Conservation (phyloP, 2,888 invertebrate species). For the Punctoribates punctum region DNA sequence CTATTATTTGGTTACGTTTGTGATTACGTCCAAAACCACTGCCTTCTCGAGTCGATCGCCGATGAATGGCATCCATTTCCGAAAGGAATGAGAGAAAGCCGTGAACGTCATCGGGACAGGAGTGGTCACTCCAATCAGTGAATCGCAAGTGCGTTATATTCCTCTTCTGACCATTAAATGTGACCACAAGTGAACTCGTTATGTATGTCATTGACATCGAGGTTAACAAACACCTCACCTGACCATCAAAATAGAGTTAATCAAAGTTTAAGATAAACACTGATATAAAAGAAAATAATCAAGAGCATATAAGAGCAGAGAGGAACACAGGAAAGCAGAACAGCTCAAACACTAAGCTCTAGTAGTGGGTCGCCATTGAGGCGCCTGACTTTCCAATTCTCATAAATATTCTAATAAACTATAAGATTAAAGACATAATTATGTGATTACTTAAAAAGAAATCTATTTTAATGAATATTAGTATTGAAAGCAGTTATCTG, state of each 20-base stretch:
- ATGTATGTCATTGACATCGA: conserved; percentile 54
- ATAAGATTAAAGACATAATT: too few relatives aligned
- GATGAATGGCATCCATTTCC: conserved; percentile 75
- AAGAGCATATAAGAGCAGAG: too few relatives aligned
- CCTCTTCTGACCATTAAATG: conserved; percentile 50
- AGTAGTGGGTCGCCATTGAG: too few relatives aligned
- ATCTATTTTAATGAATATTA: too few relatives aligned
- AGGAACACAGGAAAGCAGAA: too few relatives aligned
- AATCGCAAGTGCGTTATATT: conserved; percentile 76
- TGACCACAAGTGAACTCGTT: conserved; percentile 54
- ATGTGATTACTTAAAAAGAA: too few relatives aligned
- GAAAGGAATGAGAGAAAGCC: conserved; percentile 74
- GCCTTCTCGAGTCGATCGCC: conserved; percentile 55
- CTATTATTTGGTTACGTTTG: conserved; percentile 44
- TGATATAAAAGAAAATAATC: too few relatives aligned
- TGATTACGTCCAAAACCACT: conserved; percentile 43
- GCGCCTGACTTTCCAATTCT: too few relatives aligned
- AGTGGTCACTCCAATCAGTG: conserved; percentile 68
- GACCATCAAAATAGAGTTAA: conserved; percentile 49
- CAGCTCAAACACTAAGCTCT: too few relatives aligned
- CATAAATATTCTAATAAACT: too few relatives aligned
- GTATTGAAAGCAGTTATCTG: too few relatives aligned
- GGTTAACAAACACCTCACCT: conserved; percentile 62
- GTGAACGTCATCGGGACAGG: conserved; percentile 64
- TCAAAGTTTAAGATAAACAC: not conserved